Base-by-base conservation (phyloP, 2,888 invertebrate genomes). In the Tholera decimalis region DNA sequence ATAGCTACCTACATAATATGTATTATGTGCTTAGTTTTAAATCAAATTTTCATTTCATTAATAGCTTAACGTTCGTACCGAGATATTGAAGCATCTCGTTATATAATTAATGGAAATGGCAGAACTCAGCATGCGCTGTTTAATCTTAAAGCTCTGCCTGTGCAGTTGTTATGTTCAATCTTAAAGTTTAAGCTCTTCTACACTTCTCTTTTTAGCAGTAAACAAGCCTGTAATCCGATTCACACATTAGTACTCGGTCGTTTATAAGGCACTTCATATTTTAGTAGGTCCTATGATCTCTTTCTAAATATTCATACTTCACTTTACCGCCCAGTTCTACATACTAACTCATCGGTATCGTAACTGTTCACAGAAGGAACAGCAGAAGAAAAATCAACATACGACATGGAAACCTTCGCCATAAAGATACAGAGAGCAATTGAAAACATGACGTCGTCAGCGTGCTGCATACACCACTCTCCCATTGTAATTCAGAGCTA, bases 401-500 rank as follows among this genome's bases (percentile, higher is more conserved):
- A 96, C 85, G 96, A 97, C 85, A 96, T 97, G 88, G 97, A 97
- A 77, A 91, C 96, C 11, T 96, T 97, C 83, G 95, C 96, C 1
- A 89, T 95, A 63, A 96, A 96, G 79, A 86, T 97, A 1, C 96
- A 96, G 69, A 85, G 95, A 50, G 95, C 96, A 1, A 91, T 97
- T 46, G 96, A 96, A 73, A 81, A 90, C 13, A 92, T 95, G 87
- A 84, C 92, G 0, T 85, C 93, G 0, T 93, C 96, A 0, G 85
- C 93, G 2, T 96, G 96, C 85, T 96, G 95, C 78, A 95, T 97
- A 57, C 95, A 96, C 81, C 97, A 97, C 84, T 96, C 96, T 11
- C 96, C 97, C 4, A 97, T 98, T 60, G 92, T 98, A 13, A 96
- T 98, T 77, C 97, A 98, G 86, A 98, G 97, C 88, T 98, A 98